Base-by-base conservation (phyloP, 1,140 invertebrate genomes). In the Zaprionus capensis region DNA sequence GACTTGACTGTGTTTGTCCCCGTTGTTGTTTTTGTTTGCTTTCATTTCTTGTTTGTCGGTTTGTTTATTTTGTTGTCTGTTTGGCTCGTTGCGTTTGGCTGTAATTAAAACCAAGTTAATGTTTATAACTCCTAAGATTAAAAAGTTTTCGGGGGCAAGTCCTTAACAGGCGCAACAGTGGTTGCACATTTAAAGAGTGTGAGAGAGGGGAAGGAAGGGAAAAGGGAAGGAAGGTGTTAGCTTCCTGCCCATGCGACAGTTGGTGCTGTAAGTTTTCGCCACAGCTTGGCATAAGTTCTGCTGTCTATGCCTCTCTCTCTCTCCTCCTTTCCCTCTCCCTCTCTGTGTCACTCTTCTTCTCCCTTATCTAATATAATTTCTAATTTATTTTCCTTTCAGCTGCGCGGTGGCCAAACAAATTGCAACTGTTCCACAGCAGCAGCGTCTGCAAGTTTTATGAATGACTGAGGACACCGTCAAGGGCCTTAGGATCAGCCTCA, bases 71-170 rank as follows among this genome's bases (percentile, higher is more conserved):
- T 81, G 28, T 20, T 64, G n/a, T 58, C 22, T 69, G 57, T 2
- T 22, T 66, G 46, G 12, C 11, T 14, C 41, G 41, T 56, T 59
- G 17, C 28, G 26, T 77, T 81, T 58, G 64, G 79, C 67, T 68
- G 80, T 91, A 91, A 91, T 91, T 91, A 91, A 91, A 91, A 91
- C 76, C 86, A 73, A 91, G 81, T 82, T 86, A 91, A 91, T 91
- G 87, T 91, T 90, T 91, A 76, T 91, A 84, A 76, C 34, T 58
- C 61, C 38, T 62, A 65, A 59, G 62, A 67, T 72, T 68, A 77
- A 73, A 61, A 69, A 61, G 56, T 74, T 75, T 69, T 31, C 5
- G n/a, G 41, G 31, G 22, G 55, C 67, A 51, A 58, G 53, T 71
- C 20, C 66, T 76, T 78, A 68, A 80, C n/a, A 73, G 63, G 46